These are phyloP conservation scores for Caenorhabditis panamensis DNA, from an alignment of 2,888 invertebrate genomes.

Conservation along the genomic window DNA sequence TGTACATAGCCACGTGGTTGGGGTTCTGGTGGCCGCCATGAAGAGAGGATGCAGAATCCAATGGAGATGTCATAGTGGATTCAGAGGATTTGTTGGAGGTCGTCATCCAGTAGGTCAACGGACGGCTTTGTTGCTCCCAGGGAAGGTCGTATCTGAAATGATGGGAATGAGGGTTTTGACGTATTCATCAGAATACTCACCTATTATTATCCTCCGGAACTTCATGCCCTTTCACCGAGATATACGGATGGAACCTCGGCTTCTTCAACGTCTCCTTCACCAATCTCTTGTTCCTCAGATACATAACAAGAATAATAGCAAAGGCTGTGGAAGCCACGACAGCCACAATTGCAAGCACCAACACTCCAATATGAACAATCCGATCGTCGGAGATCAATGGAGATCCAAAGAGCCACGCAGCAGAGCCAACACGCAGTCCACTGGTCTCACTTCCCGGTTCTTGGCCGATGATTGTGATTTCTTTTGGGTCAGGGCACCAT, in stretches of 20 bases:
- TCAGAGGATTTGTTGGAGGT: slow-evolving; percentile 59
- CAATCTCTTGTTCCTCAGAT: slow-evolving; percentile 65
- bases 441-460: slow-evolving; percentile 56
- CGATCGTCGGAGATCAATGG: slow-evolving; percentile 58
- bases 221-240: slow-evolving; percentile 62
- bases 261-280: slow-evolving; percentile 59
- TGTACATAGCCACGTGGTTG: slow-evolving; percentile 10
- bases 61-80: slow-evolving; percentile 68
- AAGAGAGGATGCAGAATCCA: slow-evolving; percentile 68
- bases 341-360: slow-evolving; percentile 67
- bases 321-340: slow-evolving; percentile 67
- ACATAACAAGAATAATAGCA: slow-evolving; percentile 65
- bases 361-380: slow-evolving; percentile 66
- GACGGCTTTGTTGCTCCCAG: slow-evolving; percentile 67
- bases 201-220: slow-evolving; percentile 63
- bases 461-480: slow-evolving; percentile 73
- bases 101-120: slow-evolving; percentile 69
- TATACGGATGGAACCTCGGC: slow-evolving; percentile 67
- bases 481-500: slow-evolving; percentile 78
- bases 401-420: slow-evolving; percentile 48
- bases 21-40: slow-evolving; percentile 38
- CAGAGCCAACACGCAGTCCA: slow-evolving; percentile 32
- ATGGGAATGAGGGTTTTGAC: neutral
- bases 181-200: slow-evolving; percentile 10
- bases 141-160: slow-evolving; percentile 71